Evolutionary conservation across 2,888 invertebrate genomes (phyloP), one percentile per base, ranked within the genome.

Genomic region (Bellardia pandia): DNA sequence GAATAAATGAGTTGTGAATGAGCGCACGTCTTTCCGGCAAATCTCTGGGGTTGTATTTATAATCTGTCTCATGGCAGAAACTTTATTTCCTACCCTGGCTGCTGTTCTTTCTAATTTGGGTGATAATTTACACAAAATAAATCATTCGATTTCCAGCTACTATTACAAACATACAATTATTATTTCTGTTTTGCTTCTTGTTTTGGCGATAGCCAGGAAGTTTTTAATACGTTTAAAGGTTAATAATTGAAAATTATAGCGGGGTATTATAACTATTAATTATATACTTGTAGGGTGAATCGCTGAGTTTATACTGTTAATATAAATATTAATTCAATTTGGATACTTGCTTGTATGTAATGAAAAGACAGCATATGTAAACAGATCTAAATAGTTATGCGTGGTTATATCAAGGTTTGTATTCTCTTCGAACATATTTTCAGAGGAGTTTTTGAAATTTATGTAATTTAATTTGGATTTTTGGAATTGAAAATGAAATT

Each of bases 51-150:
- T 81, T 78, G 78, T 80, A 77, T 82, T 86, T 62, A 69, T 79
- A 86, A 82, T 82, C 74, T 78, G 83, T 77, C 77, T 83, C 76
- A 72, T 62, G 56, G 69, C 77, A 62, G 71, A 76, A 76, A 83
- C 69, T 77, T 76, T 58, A 14, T 53, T 23, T 62, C 53, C 62
- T 45, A 68, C 85, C 74, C 68, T 69, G 42, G 23, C 51, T 40
- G 11, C 45, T 64, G 64, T 71, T 71, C 42, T 16, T 69, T 80
- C 85, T 88, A 88, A 88, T 88, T 88, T 85, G 80, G 85, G 45
- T 76, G 88, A 88, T 88, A 89, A 90, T 90, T 90, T 90, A 89
- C 89, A 89, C 90, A 88, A 90, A 89, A 89, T 90, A 90, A 90
- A 90, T 90, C 90, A 90, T 90, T 90, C 88, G 88, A 90, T 89